Base-by-base conservation (phyloP, 2,888 invertebrate species). In the Rhingia rostrata region DNA sequence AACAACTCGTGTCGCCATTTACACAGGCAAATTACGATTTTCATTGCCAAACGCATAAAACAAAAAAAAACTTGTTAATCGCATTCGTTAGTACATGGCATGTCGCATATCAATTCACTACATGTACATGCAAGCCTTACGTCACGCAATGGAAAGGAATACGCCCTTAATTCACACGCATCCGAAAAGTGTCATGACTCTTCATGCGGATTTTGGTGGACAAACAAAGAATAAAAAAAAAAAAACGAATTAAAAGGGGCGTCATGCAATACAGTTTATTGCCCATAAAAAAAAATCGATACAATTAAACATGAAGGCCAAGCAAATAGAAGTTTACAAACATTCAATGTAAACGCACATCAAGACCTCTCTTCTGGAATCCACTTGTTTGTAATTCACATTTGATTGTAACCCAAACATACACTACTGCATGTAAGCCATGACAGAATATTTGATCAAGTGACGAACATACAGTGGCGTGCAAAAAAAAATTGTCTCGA, bases 81-180 rank as follows among this genome's bases (percentile, higher is more conserved):
- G 63, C 49, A 47, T 54, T 33, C 14, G 56, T 45, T 63, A 43
- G 67, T 63, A 66, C 54, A 37, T 41, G 7, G 35, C 43, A n/a
- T 33, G 6, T 9, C 12, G n/a, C 4, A 37, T n/a, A 56, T 35
- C 37, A 37, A 10, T 67, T 12, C 39, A 22, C 7, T 30, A 30
- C 30, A 30, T 47, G 9, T 22, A 30, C 47, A 47, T 66, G 47
- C 54, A 45, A 64, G 64, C 63, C 39, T 83, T 83, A 83, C 78
- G 72, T 78, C 82, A 83, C 64, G 35, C 41, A 64, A 77, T 47
- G 67, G 45, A 49, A 60, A 39, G 33, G 30, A 22, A n/a, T 49
- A 82, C 82, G 82, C 82, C 82, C 82, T 78, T 61, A 72, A 83
- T 56, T 72, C 54, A 51, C 82, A 67, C 78, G 64, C 70, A 73